These are phyloP conservation scores for Trididemnum miniatum DNA, from an alignment of 23 tunicate species.

Conservation along the genomic window DNA sequence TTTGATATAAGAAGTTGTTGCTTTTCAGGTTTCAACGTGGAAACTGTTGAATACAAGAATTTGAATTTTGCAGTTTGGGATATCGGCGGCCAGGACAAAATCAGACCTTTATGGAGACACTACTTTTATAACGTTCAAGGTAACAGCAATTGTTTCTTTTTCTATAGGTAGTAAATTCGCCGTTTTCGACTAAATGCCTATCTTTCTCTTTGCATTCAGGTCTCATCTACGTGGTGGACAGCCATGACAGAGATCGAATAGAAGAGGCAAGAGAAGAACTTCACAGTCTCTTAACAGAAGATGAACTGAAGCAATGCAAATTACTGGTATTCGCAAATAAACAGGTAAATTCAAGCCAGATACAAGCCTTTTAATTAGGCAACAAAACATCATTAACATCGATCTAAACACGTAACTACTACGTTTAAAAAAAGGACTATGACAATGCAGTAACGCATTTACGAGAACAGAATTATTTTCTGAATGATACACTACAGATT, in stretches of 20 bases:
- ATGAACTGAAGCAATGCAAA: conserved; percentile 83
- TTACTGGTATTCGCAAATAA: conserved; percentile 94
- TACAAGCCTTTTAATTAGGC: no score
- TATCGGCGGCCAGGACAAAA: conserved; percentile 96
- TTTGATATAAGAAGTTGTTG: no score
- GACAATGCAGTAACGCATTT: no score
- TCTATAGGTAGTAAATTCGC: no score
- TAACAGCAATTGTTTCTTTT: no score
- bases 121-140: conserved; percentile 97
- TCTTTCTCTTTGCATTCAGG: conserved; percentile 44
- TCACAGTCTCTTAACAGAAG: conserved; percentile 82
- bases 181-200: no score
- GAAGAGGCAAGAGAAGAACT: conserved; percentile 98
- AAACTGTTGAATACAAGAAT: conserved; percentile 96
- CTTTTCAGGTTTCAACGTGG: conserved; percentile 95
- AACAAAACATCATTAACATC: no score
- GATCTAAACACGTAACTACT: no score
- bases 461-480: no score
- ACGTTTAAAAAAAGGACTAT: no score
- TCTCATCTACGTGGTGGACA: conserved; percentile 92
- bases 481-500: no score
- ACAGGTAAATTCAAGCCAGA: conserved; percentile 88
- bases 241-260: conserved; percentile 82
- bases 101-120: conserved; percentile 96
- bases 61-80: conserved; percentile 96